Percentiles rank a stretch among this genome's conserved stretches.
Conservation (phyloP, 2,113 vertebrate species). For the Diadophis punctatus region DNA sequence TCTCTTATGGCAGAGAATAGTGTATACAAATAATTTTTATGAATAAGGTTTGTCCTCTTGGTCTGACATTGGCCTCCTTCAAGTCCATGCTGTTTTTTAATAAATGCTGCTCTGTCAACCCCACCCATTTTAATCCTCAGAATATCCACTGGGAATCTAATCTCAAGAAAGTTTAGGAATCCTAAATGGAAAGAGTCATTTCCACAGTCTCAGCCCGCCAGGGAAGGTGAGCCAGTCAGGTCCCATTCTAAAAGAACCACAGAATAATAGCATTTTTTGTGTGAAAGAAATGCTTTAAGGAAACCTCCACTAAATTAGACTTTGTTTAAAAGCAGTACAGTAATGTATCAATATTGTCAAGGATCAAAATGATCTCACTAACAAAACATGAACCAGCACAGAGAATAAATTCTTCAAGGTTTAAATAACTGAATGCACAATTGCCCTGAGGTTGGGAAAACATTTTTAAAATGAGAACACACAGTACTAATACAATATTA, state of each 20-base stretch:
- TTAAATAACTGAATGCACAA: not conserved
- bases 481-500: not conserved
- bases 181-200: not conserved
- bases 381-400: conserved; percentile 2
- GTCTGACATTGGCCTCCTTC: not conserved
- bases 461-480: not conserved
- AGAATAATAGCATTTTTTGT: not conserved
- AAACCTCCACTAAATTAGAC: not conserved
- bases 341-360: not conserved
- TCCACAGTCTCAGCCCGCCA: not conserved
- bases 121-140: not conserved
- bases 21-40: not conserved
- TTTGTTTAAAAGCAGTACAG: not conserved
- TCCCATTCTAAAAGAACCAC: not conserved
- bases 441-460: not conserved
- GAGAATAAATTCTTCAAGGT: not conserved
- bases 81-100: not conserved
- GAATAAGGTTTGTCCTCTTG: not conserved
- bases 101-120: not conserved
- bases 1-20: not conserved
- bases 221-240: not conserved
- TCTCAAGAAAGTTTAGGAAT: not conserved
- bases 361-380: conserved; percentile 7
- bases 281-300: not conserved
- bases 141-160: not conserved